Percentiles rank a stretch among this genome's conserved stretches.
Conservation (phyloP, 1,140 invertebrate genomes). For the Cataglyphis hispanica region DNA sequence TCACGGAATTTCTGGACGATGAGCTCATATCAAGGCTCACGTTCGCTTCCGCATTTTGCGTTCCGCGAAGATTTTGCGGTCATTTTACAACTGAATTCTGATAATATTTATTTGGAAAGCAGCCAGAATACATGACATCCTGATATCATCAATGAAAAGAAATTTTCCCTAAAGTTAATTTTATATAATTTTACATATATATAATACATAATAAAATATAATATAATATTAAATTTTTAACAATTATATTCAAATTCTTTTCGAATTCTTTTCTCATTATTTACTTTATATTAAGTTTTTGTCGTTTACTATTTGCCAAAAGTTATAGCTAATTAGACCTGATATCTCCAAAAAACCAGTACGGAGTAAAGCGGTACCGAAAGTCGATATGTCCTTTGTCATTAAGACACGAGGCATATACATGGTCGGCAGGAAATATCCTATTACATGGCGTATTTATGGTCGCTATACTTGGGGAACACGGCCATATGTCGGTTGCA, state of each 20-base stretch:
- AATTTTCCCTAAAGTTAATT: neutral
- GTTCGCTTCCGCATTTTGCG: conserved; percentile 56
- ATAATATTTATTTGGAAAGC: conserved; percentile 32
- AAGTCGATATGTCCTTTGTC: conserved; percentile 73
- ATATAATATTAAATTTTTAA: too few species aligned
- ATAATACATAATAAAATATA: too few species aligned
- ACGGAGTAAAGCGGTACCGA: conserved; percentile 28
- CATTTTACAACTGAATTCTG: conserved; percentile 13
- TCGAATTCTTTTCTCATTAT: too few species aligned
- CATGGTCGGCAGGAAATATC: conserved; percentile 76
- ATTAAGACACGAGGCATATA: conserved; percentile 66
- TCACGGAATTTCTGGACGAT: conserved; percentile 73
- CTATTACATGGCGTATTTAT: conserved; percentile 77
- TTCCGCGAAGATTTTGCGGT: conserved; percentile 32
- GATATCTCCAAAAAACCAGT: conserved; percentile 3
- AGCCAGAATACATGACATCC: neutral
- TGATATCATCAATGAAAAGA: neutral
- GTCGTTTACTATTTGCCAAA: conserved; percentile 11
- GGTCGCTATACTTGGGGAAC: conserved; percentile 54
- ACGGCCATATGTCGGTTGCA: conserved; percentile 68
- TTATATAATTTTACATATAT: neutral
- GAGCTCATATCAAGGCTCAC: conserved; percentile 67
- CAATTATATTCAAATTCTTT: too few species aligned
- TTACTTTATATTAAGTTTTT: too few species aligned
- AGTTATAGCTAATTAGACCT: conserved; percentile 20